A percentile compares a stretch with the other conserved stretches of the same genome.
These are phyloP conservation scores for Drosophila infuscata DNA, from an alignment of 2,888 invertebrate genomes.

Conservation along the genomic window DNA sequence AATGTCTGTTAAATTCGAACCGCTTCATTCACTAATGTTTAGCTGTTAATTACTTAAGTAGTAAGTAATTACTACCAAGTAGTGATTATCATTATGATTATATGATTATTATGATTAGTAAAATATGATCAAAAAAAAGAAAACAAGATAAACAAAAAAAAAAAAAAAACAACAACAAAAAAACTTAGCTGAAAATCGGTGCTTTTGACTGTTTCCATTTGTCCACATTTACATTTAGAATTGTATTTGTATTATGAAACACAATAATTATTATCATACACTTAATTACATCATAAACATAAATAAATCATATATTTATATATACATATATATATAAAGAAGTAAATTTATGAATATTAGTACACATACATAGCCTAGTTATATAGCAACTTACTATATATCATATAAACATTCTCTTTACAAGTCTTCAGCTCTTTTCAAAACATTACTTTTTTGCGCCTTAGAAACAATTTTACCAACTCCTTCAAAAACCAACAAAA, in stretches of 20 bases:
- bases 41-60: constrained; percentile 59
- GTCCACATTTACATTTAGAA: constrained; percentile 82
- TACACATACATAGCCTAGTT: constrained; percentile 39
- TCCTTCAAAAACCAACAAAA: constrained; percentile 32
- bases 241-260: constrained; percentile 82
- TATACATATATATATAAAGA: constrained; percentile 28
- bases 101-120: constrained; percentile 67
- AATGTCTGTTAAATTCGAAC: constrained; percentile 34
- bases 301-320: constrained; percentile 27
- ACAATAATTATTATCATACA: constrained; percentile 57
- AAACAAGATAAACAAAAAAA: constrained; percentile 26
- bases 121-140: constrained; percentile 65
- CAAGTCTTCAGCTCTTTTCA: constrained; percentile 20
- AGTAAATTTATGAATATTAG: constrained; percentile 42
- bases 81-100: constrained; percentile 64
- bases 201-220: constrained; percentile 86
- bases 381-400: constrained; percentile 27
- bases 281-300: constrained; percentile 41
- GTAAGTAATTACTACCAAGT: constrained; percentile 34
- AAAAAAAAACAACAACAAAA: constrained; percentile 38
- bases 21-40: constrained; percentile 50
- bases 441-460: constrained; percentile 67
- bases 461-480: constrained; percentile 43
- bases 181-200: constrained; percentile 86
- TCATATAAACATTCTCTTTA: constrained; percentile 32